Evolutionary conservation across 2,888 invertebrate species (phyloP).

Genomic region (Eristalinus sepulchralis): DNA sequence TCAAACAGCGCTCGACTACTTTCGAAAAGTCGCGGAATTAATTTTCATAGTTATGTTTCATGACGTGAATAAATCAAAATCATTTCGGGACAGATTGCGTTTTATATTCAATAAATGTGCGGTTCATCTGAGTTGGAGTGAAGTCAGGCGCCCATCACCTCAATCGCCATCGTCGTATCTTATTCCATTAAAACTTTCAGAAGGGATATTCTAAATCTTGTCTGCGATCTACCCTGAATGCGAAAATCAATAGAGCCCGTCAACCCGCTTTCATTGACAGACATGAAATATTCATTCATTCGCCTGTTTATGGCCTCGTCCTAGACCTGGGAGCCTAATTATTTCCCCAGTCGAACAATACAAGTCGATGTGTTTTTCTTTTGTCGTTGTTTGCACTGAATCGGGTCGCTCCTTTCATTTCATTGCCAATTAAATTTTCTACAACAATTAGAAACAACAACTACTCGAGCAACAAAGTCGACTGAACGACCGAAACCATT

Average conservation of each 20-base stretch:
- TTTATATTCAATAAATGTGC: neutral
- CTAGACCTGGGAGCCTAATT: conserved; percentile 7
- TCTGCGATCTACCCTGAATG: neutral
- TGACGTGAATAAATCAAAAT: neutral
- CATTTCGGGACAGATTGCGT: neutral
- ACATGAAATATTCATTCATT: conserved; percentile 42
- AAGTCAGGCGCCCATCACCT: neutral
- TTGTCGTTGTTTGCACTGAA: neutral
- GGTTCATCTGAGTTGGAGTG: neutral
- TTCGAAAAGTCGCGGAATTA: neutral
- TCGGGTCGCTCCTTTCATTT: neutral
- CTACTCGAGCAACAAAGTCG: neutral
- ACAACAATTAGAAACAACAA: conserved; percentile 54
- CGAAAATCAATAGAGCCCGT: neutral
- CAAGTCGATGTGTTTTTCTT: conserved; percentile 4
- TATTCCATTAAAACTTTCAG: neutral
- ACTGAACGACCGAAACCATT: neutral
- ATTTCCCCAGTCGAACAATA: conserved; percentile 44
- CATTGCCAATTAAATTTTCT: conserved; percentile 57
- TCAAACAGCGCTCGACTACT: neutral
- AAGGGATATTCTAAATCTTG: neutral
- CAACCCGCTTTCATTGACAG: neutral
- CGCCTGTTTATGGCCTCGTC: conserved; percentile 18
- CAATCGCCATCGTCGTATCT: no score
- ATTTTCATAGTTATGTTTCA: neutral